Conservation (phyloP, 2,113 vertebrate genomes). For the Phocoena sinus region DNA sequence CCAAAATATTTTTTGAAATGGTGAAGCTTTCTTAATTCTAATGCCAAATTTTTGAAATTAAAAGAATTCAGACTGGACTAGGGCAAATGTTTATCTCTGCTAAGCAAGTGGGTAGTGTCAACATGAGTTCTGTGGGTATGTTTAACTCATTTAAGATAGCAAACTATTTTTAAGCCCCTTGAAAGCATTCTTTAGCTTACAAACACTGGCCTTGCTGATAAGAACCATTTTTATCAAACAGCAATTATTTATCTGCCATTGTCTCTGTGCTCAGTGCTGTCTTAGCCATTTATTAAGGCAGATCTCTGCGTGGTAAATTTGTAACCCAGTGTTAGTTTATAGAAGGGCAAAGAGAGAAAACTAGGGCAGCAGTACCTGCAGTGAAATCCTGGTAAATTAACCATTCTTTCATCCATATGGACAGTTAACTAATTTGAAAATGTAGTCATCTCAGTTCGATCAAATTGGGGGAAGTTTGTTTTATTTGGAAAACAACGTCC, state of each 20-base stretch:
- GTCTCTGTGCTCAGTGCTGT: conserved; percentile 18
- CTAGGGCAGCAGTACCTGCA: background rate
- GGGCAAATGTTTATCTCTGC: conserved; percentile 57
- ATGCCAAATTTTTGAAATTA: conserved; percentile 45
- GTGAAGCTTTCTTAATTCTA: conserved; percentile 39
- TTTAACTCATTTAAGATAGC: conserved; percentile 70
- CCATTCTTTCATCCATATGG: background rate
- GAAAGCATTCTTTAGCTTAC: conserved; percentile 49
- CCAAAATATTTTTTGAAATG: conserved; percentile 35
- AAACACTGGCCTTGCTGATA: conserved; percentile 64
- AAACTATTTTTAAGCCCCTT: conserved; percentile 58
- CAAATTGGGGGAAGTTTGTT: background rate
- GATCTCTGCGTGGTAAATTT: background rate
- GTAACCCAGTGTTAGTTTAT: background rate
- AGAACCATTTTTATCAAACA: conserved; percentile 62
- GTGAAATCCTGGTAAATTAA: background rate
- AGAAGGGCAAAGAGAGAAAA: background rate
- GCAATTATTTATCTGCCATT: conserved; percentile 61
- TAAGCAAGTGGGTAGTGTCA: conserved; percentile 54
- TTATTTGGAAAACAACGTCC: background rate
- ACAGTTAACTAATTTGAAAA: conserved; percentile 19
- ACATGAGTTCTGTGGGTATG: conserved; percentile 53
- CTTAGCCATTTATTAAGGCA: conserved; percentile 41
- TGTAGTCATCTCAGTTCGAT: background rate
- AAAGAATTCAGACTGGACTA: conserved; percentile 31